Conservation (phyloP, 2,797 vertebrate genomes). For the Ficedula albicollis region DNA sequence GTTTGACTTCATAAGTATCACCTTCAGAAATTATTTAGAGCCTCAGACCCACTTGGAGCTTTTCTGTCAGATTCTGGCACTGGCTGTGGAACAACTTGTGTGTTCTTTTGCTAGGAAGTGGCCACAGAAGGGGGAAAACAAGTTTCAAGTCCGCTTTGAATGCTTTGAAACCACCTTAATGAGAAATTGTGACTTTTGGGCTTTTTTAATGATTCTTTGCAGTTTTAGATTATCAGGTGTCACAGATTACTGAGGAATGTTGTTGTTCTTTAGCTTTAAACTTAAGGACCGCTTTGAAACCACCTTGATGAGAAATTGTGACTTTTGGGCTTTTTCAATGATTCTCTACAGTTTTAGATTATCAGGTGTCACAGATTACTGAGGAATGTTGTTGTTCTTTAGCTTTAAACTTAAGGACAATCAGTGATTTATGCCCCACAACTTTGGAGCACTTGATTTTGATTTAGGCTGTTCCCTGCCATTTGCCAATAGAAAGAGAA, state of each 20-base stretch:
- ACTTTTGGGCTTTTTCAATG: rapidly evolving
- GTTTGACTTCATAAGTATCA: neutral
- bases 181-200: rapidly evolving
- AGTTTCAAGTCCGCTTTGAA: neutral
- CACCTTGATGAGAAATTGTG: neutral
- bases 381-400: neutral
- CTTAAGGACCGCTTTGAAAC: neutral
- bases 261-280: neutral
- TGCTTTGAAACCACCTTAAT: too few relatives aligned
- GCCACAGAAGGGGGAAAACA: neutral
- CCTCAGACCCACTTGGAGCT: too few relatives aligned
- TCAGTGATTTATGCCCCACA: neutral
- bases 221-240: neutral
- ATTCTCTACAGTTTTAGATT: neutral
- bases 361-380: neutral
- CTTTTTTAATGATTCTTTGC: neutral
- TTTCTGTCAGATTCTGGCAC: neutral
- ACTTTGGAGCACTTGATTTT: neutral
- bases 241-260: neutral
- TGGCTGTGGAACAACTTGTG: neutral
- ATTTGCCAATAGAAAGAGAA: neutral
- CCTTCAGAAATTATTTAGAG: constrained; percentile 44
- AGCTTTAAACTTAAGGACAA: neutral
- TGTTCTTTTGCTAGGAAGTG: neutral
- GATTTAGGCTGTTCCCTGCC: neutral